These are phyloP conservation scores for Anneissia japonica DNA, from an alignment of 35 echinoderm and acorn worm genomes.

Conservation along the genomic window DNA sequence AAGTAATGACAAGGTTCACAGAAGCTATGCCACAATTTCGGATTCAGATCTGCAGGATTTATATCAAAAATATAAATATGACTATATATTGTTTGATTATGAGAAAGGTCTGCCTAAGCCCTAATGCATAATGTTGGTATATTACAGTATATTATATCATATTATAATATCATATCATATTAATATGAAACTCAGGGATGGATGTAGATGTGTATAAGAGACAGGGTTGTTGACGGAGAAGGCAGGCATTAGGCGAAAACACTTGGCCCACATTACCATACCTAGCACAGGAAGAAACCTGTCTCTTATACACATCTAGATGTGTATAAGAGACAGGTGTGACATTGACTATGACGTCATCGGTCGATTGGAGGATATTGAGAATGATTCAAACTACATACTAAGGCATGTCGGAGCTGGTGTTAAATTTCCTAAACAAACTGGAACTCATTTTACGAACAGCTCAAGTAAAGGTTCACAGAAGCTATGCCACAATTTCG, in stretches of 20 bases:
- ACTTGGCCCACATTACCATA: no score
- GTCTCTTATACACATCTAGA: no score
- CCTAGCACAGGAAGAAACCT: no score
- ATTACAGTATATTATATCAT: no score
- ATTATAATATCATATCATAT: no score
- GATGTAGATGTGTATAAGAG: no score
- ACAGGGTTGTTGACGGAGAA: no score
- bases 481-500: constrained; percentile 10
- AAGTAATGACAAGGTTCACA: not conserved
- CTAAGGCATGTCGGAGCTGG: not conserved
- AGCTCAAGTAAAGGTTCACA: constrained; percentile 6
- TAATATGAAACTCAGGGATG: no score
- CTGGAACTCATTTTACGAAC: not conserved
- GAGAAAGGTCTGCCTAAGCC: not conserved
- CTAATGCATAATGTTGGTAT: no score
- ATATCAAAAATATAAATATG: constrained; percentile 7
- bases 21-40: constrained; percentile 10
- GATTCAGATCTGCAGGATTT: not conserved
- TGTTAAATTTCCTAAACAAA: not conserved
- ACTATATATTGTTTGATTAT: constrained; percentile 45
- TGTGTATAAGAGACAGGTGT: no score
- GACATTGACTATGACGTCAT: constrained; percentile 56
- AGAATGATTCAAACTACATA: constrained; percentile 28
- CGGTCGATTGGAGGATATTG: constrained; percentile 38
- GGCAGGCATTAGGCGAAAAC: no score